Conservation (phyloP, 1,140 invertebrate species). For the Drosophila funebris region DNA sequence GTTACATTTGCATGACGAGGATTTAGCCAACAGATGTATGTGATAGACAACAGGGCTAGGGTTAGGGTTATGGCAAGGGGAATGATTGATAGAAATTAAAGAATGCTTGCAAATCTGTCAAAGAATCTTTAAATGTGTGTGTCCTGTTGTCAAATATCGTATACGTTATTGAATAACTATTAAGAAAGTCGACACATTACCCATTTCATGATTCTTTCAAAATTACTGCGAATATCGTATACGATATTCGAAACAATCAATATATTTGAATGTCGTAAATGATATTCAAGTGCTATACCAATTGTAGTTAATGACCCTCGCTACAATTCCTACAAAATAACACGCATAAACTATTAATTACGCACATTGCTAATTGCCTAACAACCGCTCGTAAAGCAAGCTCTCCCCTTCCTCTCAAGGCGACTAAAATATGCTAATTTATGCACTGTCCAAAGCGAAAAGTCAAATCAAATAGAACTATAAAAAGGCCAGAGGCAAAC, state of each 20-base stretch:
- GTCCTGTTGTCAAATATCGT: not conserved
- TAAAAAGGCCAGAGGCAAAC: slow-evolving; percentile 44
- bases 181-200: no score
- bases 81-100: slow-evolving; percentile 21
- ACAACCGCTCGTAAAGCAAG: slow-evolving; percentile 36
- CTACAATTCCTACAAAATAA: slow-evolving; percentile 7
- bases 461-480: slow-evolving; percentile 69
- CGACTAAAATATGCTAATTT: slow-evolving; percentile 63
- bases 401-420: not conserved
- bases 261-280: not conserved
- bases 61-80: no score
- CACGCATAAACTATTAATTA: slow-evolving; percentile 56
- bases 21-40: not conserved
- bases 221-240: not conserved
- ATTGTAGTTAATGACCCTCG: not conserved
- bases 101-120: not conserved
- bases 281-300: not conserved
- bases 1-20: slow-evolving; percentile 40
- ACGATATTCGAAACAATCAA: not conserved
- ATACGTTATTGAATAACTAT: not conserved
- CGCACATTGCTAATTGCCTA: slow-evolving; percentile 51
- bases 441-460: slow-evolving; percentile 71
- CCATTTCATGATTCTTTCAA: no score
- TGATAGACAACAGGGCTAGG: not conserved
- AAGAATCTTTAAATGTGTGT: not conserved